Percentiles rank a stretch among this genome's conserved stretches.
Conservation (phyloP, 2,888 invertebrate genomes). For the Scaptomyza caliginosa region DNA sequence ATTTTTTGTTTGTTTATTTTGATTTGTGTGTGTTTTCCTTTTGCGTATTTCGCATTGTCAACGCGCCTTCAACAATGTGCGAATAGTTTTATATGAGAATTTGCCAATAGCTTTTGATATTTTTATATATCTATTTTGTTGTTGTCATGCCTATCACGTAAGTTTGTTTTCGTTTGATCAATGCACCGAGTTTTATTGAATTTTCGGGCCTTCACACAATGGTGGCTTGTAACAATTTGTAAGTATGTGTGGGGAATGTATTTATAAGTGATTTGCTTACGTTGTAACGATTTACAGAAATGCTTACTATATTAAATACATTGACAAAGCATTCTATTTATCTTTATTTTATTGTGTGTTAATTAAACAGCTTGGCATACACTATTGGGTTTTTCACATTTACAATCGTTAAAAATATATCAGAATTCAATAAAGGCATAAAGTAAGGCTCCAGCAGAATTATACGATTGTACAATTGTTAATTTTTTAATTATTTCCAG, state of each 20-base stretch:
- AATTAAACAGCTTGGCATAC: background rate
- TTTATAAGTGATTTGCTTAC: background rate
- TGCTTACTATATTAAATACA: no score
- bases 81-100: slow-evolving; percentile 71
- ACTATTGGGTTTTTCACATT: background rate
- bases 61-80: slow-evolving; percentile 69
- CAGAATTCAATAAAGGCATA: slow-evolving; percentile 4
- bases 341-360: background rate
- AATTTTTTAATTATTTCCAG: slow-evolving; percentile 45
- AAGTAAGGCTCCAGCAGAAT: background rate
- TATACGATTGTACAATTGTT: slow-evolving; percentile 44
- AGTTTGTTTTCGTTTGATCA: slow-evolving; percentile 48
- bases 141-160: slow-evolving; percentile 59
- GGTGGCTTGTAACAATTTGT: background rate
- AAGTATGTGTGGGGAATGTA: background rate
- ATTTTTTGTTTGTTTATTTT: slow-evolving; percentile 16
- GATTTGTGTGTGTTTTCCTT: slow-evolving; percentile 8
- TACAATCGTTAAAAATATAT: slow-evolving; percentile 19
- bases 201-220: background rate
- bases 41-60: slow-evolving; percentile 58
- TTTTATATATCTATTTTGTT: slow-evolving; percentile 26
- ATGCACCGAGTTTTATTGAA: slow-evolving; percentile 27
- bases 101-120: slow-evolving; percentile 40
- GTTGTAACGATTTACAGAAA: no score
- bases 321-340: background rate